Evolutionary conservation across 2,113 vertebrate species (phyloP), one percentile per base, ranked within the genome.

Genomic region (Corythoichthys haematopterus): DNA sequence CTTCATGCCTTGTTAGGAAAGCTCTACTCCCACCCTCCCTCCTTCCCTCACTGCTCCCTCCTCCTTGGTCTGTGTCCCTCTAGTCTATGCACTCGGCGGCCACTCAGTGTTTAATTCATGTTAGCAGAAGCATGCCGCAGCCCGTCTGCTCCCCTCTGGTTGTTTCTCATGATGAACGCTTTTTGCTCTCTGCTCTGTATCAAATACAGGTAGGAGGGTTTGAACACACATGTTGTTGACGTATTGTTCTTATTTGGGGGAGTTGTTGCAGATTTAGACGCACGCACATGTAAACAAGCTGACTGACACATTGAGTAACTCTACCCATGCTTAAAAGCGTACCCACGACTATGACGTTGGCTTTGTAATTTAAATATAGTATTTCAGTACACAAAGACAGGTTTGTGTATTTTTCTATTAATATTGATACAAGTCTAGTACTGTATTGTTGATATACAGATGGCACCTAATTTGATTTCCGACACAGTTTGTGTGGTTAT

Each of bases 141-240:
- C 55, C 20, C 33, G 50, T 65, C 66, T 61, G 50, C 58, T 71
- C 62, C 53, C 47, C 60, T 51, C 69, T 47, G 62, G 60, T 45
- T 52, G 64, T 69, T 77, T 69, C 52, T 65, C 69, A 74, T 74
- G 64, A 85, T 80, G 80, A 82, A 85, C 20, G 66, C 72, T n/a
- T 45, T 84, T 37, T 78, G 80, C 48, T 82, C 80, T 74, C 66
- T 85, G 68, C 66, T 85, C 64, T 80, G 80, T 82, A 66, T 80
- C 71, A 85, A 80, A 71, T 78, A 85, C 83, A 85, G 75, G 80
- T 85, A 83, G 65, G 74, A 51, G 68, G 59, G 40, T 52, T 36
- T 45, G 38, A 66, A 72, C 64, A 66, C 62, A 62, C 50, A 68
- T 52, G 57, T 13, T 40, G 57, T 38, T 59, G 57, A 59, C 14